Percentiles rank a stretch among this genome's conserved stretches.
Conservation (phyloP, 2,113 vertebrate genomes). For the Phrynosoma blainvillii region DNA sequence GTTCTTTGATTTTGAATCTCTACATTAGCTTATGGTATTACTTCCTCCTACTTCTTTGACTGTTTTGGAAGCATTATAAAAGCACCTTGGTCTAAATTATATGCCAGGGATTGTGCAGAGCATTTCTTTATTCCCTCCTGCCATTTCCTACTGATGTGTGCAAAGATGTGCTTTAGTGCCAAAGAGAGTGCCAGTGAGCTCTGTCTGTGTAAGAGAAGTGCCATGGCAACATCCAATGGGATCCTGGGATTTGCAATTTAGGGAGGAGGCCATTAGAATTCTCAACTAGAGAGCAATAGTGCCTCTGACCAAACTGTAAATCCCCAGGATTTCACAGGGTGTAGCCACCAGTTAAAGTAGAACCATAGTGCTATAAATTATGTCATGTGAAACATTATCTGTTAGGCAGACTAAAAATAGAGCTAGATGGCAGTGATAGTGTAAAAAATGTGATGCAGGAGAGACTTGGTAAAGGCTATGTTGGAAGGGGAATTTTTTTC, state of each 20-base stretch:
- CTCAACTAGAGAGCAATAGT: no score
- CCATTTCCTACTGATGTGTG: neutral
- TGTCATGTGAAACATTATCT: neutral
- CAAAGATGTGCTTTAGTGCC: neutral
- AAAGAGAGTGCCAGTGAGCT: neutral
- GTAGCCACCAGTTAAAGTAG: no score
- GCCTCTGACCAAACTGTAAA: no score
- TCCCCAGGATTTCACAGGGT: no score
- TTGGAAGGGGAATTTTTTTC: neutral
- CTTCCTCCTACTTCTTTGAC: neutral
- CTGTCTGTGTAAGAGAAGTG: neutral
- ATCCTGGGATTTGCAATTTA: no score
- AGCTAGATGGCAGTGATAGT: neutral
- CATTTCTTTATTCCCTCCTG: neutral
- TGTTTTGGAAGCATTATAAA: slow-evolving; percentile 16
- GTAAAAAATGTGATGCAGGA: neutral
- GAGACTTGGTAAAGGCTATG: neutral
- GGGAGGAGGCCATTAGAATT: no score
- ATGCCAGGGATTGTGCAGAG: neutral
- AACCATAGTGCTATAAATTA: no score
- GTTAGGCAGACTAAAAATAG: neutral
- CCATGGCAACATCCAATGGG: neutral
- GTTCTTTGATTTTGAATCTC: slow-evolving; percentile 42
- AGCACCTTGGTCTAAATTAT: neutral
- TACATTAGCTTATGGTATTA: slow-evolving; percentile 1